These are phyloP conservation scores for Halotydeus destructor DNA, from an alignment of 1,140 invertebrate species.

Conservation along the genomic window DNA sequence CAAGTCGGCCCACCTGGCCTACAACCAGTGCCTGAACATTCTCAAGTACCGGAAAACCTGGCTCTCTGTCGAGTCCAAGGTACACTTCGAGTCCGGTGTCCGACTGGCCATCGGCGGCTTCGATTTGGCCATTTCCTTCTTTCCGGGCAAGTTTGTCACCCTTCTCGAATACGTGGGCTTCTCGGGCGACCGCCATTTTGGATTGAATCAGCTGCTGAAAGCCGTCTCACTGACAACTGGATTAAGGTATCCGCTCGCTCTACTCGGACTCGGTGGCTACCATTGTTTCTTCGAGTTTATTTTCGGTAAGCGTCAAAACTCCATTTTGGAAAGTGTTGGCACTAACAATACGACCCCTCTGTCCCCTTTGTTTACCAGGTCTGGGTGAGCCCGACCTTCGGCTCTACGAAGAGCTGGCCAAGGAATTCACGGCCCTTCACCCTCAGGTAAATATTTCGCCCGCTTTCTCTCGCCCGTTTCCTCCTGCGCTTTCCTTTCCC, in stretches of 20 bases:
- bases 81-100: constrained; percentile 81
- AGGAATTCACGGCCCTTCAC: too few species aligned
- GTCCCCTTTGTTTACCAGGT: constrained; percentile 40
- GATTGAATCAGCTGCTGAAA: constrained; percentile 44
- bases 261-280: constrained; percentile 57
- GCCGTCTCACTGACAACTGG: constrained; percentile 45
- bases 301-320: too few species aligned
- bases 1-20: constrained; percentile 66
- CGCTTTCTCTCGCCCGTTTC: too few species aligned
- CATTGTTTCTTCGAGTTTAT: constrained; percentile 67
- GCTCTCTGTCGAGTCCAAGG: constrained; percentile 26
- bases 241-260: constrained; percentile 56
- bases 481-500: too few species aligned
- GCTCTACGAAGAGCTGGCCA: too few species aligned
- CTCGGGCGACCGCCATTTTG: constrained; percentile 63
- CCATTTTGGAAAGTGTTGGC: too few species aligned
- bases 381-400: constrained; percentile 24
- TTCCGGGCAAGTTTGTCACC: constrained; percentile 66
- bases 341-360: constrained; percentile 54
- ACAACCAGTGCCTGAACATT: constrained; percentile 45
- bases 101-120: constrained; percentile 77
- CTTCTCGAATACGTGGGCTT: constrained; percentile 86
- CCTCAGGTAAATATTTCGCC: too few species aligned
- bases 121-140: constrained; percentile 64
- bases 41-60: too few species aligned